phyloP scores from a whole-genome alignment of 1,140 invertebrate species.

The Brachionus calyciflorus region DNA sequence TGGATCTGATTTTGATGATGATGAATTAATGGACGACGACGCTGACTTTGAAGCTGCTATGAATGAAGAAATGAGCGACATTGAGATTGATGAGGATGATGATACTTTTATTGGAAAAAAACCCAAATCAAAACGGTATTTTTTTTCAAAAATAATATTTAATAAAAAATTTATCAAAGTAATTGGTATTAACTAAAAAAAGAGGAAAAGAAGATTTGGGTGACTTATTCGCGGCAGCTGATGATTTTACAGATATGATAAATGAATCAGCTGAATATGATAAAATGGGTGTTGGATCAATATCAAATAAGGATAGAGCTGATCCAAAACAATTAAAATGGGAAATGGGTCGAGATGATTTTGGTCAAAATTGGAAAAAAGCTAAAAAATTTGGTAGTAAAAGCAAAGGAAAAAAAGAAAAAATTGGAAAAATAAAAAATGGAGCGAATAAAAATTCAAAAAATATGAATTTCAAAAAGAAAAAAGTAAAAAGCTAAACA shows the following conservation, averaged over 20 bases:
- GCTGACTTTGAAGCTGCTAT: constrained; percentile 32
- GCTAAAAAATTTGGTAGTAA: not conserved
- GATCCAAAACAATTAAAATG: constrained; percentile 46
- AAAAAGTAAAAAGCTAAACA: too few relatives aligned
- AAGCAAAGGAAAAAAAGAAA: not conserved
- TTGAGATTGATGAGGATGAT: constrained; percentile 4
- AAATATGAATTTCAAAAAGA: too few relatives aligned
- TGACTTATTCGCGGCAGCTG: constrained; percentile 36
- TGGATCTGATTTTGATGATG: constrained; percentile 34
- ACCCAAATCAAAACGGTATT: not conserved
- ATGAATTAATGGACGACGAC: constrained; percentile 20
- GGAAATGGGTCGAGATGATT: constrained; percentile 10
- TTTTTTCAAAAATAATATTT: not conserved
- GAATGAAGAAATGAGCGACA: constrained; percentile 19
- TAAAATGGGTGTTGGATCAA: constrained; percentile 41
- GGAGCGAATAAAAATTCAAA: too few relatives aligned
- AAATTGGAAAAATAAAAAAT: constrained; percentile 17
- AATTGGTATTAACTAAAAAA: too few relatives aligned
- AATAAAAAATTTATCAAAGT: not conserved
- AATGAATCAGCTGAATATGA: constrained; percentile 29
- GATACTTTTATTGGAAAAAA: constrained; percentile 23
- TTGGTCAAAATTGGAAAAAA: constrained; percentile 5
- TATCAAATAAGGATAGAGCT: constrained; percentile 43
- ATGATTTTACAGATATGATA: constrained; percentile 36
- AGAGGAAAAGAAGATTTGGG: constrained; percentile 37